Conservation (phyloP, 2,888 invertebrate species). For the Drosophila mulleri region DNA sequence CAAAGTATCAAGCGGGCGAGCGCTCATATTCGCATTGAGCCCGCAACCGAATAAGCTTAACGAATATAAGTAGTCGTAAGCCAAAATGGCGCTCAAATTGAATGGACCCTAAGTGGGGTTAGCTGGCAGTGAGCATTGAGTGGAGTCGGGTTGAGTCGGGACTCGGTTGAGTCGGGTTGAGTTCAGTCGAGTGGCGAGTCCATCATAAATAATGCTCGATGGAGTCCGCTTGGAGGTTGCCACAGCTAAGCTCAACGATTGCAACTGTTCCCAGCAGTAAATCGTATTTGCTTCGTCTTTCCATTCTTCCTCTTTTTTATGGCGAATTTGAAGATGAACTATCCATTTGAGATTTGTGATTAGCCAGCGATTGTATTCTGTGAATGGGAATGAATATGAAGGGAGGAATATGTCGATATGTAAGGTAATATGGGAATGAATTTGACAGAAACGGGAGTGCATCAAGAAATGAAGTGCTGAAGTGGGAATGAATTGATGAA, state of each 20-base stretch:
- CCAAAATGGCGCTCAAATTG: conserved; percentile 21
- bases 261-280: neutral
- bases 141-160: too few species aligned
- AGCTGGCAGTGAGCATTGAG: neutral
- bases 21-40: conserved; percentile 39
- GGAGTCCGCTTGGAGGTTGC: conserved; percentile 1
- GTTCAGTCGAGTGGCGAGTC: neutral
- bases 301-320: neutral
- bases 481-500: neutral
- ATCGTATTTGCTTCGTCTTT: neutral
- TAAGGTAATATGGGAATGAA: neutral
- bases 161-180: neutral
- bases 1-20: neutral
- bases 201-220: conserved; percentile 6
- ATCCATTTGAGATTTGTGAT: conserved; percentile 6
- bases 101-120: conserved; percentile 2
- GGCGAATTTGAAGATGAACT: neutral
- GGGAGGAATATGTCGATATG: neutral
- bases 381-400: conserved; percentile 5
- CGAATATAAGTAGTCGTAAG: conserved; percentile 23
- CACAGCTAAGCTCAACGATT: conserved; percentile 2
- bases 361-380: neutral
- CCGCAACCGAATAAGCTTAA: conserved; percentile 10
- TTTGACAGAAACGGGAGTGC: neutral
- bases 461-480: neutral